Evolutionary conservation across 1,140 invertebrate species (phyloP), one percentile per base, ranked within the genome.

Genomic region (Berghia stephanieae): DNA sequence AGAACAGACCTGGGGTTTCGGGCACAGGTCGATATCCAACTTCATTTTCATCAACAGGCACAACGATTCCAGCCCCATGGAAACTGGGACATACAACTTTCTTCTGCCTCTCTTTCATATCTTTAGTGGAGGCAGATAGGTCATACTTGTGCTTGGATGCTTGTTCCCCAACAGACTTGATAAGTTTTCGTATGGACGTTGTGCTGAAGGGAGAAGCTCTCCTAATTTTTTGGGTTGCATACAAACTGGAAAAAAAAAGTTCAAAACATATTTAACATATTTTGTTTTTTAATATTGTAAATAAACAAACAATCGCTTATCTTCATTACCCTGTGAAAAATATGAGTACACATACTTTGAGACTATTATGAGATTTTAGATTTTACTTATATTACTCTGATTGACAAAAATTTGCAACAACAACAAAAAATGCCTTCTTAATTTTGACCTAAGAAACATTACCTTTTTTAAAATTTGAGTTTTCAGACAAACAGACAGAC

Each of bases 51-150:
- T 96, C 91, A 77, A 94, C 94, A 1, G 96, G 95, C 3, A 98
- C 96, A 46, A 97, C 94, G 85, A 98, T 93, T 2, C 96, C 96
- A 78, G 93, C 93, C 78, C 92, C 92, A 88, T 97, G 95, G 80
- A 98, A 95, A 38, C 93, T 94, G 87, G 92, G 94, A 38, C 94
- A 90, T 1, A 96, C 93, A n/a, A 85, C 92, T 78, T 92, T 92
- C 80, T 92, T 93, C 38, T 93, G 91, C 76, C 94, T 89, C 44
- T 88, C 85, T 84, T 92, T 92, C 89, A 94, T 93, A 63, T 89
- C 89, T 66, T 88, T 82, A 16, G 92, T 92, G 74, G 91, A 92
- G 73, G 89, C 88, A 24, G 93, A 92, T 31, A 96, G 85, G 18
- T 89, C 89, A 80, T 94, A 92, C 1, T 92, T 90, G 72, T 94